These are phyloP conservation scores for Ophraella communa DNA, from an alignment of 2,888 invertebrate species.

Conservation along the genomic window DNA sequence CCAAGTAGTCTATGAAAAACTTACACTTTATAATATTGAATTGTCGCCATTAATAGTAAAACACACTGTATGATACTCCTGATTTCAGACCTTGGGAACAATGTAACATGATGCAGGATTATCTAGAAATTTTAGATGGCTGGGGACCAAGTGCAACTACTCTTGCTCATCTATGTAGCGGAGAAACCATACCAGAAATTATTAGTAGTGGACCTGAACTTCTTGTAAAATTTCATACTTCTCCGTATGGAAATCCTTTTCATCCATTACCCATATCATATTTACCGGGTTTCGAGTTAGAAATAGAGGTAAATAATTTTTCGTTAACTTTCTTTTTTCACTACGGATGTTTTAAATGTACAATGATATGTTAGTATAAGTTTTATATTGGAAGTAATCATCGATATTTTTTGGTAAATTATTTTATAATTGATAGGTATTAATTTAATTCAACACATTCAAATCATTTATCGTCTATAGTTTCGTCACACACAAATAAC, in stretches of 20 bases:
- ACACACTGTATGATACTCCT: neutral
- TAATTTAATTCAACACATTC: no score
- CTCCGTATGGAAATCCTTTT: constrained; percentile 82
- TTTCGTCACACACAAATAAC: no score
- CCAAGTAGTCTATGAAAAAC: no score
- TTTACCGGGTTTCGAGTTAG: constrained; percentile 81
- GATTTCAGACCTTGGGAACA: constrained; percentile 77
- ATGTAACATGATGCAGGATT: constrained; percentile 83
- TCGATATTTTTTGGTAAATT: no score
- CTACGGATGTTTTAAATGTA: no score
- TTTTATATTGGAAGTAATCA: no score
- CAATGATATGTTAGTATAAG: no score
- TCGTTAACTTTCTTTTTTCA: no score
- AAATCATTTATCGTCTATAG: no score
- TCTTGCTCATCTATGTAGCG: constrained; percentile 80
- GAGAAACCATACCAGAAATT: constrained; percentile 81
- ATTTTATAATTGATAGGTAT: no score
- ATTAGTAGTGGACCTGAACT: constrained; percentile 79
- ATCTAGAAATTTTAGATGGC: constrained; percentile 83
- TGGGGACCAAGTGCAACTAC: constrained; percentile 73
- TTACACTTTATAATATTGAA: no score
- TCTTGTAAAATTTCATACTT: constrained; percentile 81
- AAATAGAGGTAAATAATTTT: constrained; percentile 83
- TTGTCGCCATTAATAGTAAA: no score
- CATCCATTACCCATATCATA: constrained; percentile 80